A percentile compares a stretch with the other conserved stretches of the same genome.
Conservation (phyloP, 2,888 invertebrate genomes). For the Mechanitis mazaeus region DNA sequence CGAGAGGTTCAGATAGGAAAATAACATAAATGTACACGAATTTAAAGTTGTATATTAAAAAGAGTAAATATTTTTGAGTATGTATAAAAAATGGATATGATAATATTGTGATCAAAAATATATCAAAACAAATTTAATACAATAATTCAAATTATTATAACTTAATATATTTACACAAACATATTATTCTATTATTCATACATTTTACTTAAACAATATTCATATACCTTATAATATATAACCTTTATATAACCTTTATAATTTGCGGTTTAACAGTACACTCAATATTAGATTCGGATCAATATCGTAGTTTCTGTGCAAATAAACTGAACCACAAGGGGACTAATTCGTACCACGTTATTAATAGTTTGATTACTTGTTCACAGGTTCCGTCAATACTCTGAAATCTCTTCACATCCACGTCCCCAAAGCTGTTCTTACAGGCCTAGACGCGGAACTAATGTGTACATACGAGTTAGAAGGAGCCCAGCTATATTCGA, state of each 20-base stretch:
- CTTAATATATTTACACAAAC: not conserved
- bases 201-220: not conserved
- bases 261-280: not conserved
- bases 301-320: slow-evolving; percentile 2
- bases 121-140: too few species aligned
- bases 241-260: not conserved
- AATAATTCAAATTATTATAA: not conserved
- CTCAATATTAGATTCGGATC: not conserved
- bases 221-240: not conserved
- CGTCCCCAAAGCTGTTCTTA: slow-evolving; percentile 74
- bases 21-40: not conserved
- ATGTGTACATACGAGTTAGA: slow-evolving; percentile 77
- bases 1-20: slow-evolving; percentile 1
- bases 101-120: too few species aligned
- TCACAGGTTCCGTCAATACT: slow-evolving; percentile 62
- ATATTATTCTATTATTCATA: not conserved
- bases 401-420: slow-evolving; percentile 68
- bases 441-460: slow-evolving; percentile 71
- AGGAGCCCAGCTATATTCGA: slow-evolving; percentile 82
- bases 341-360: slow-evolving; percentile 16
- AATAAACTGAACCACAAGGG: slow-evolving; percentile 10
- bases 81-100: too few species aligned
- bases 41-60: not conserved
- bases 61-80: too few species aligned
- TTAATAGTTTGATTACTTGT: slow-evolving; percentile 26